phyloP scores from a whole-genome alignment of 2,888 invertebrate species.

The Chymomyza caudatula region DNA sequence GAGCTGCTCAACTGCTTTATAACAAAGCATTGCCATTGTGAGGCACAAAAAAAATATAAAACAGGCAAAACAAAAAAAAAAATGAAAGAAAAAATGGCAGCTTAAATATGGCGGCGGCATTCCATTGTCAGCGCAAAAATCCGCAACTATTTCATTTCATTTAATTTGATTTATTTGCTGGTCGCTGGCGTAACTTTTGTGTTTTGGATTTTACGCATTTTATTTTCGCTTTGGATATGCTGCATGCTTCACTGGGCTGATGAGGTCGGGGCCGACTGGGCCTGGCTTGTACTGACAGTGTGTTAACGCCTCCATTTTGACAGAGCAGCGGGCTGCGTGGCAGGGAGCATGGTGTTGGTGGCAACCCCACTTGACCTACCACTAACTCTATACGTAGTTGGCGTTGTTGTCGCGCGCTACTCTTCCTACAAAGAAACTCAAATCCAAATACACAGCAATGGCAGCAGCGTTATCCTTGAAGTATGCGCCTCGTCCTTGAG shows the following conservation, averaged over 20 bases:
- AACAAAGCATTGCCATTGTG: slow-evolving; percentile 5
- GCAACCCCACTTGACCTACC: neutral
- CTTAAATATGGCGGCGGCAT: slow-evolving; percentile 40
- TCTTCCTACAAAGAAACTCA: neutral
- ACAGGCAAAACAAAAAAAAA: neutral
- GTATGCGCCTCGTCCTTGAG: slow-evolving; percentile 61
- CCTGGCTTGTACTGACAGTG: slow-evolving; percentile 19
- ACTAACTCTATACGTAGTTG: neutral
- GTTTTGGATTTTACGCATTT: slow-evolving; percentile 11
- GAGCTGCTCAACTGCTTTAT: slow-evolving; percentile 44
- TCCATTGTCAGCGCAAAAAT: slow-evolving; percentile 49
- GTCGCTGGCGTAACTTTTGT: slow-evolving; percentile 25
- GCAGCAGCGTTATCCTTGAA: slow-evolving; percentile 44
- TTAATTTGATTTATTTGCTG: slow-evolving; percentile 71
- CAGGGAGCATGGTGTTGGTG: slow-evolving; percentile 6
- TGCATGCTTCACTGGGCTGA: neutral
- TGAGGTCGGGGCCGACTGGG: neutral
- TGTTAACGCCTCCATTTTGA: slow-evolving; percentile 43
- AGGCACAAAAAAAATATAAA: neutral
- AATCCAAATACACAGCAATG: slow-evolving; percentile 49
- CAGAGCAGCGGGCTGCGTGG: neutral
- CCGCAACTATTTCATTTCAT: slow-evolving; percentile 70
- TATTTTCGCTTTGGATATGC: slow-evolving; percentile 24
- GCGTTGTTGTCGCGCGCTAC: no score
- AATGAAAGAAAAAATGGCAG: slow-evolving; percentile 18